Evolutionary conservation across 2,113 vertebrate species (phyloP), one percentile per base, ranked within the genome.

Genomic region (Caracal caracal): DNA sequence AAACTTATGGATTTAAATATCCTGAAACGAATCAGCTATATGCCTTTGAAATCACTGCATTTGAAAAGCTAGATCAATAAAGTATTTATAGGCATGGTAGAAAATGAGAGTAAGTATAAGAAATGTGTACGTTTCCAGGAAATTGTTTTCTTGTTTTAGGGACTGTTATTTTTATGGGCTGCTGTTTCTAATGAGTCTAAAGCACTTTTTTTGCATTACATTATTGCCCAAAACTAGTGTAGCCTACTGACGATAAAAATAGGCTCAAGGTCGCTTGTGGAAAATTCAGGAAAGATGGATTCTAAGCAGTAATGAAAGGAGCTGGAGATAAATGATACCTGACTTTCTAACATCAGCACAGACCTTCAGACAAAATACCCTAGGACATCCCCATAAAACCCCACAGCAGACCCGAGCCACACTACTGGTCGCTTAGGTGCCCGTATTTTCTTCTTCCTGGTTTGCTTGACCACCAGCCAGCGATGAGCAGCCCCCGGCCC

Each of bases 71-170:
- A 10, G 12, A 89, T 73, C 90, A 2, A 0, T 61, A 88, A 71
- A 82, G 47, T 71, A 79, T 94, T 63, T 88, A 63, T 51, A 76
- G 15, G 43, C 35, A 49, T 85, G 63, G 63, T 8, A 24, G 16
- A 56, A 70, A 15, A 7, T 15, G 49, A 66, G 13, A 88, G 35
- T 63, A 71, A 92, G 56, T 73, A 7, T 68, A 81, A 96, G 71
- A 85, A 66, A 82, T 76, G 35, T 75, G 66, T 26, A 68, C 70
- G 22, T 83, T 96, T 88, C 61, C 59, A 49, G 88, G 40, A 96
- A 83, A 88, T 49, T 78, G 51, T 26, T 33, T 75, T 83, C 43
- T 79, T 85, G 35, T 76, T 95, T 87, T 59, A 56, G 35, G 73
- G 22, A 86, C 30, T 63, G 8, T n/a, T 75, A 30, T 66, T 88